Conservation (phyloP, 2,888 invertebrate genomes). For the Anorthoa munda region DNA sequence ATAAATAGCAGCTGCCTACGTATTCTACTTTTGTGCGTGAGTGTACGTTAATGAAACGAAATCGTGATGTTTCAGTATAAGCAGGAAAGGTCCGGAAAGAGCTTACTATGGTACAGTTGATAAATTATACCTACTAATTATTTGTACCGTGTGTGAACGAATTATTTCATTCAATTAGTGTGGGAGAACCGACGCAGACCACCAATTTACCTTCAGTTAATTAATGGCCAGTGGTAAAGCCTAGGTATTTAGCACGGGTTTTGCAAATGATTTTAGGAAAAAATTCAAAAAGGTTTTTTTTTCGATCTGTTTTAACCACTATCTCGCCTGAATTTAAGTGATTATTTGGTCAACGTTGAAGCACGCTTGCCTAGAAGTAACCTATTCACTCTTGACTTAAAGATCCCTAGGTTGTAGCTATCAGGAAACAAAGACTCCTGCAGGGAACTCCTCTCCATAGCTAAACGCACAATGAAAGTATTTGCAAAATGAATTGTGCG, state of each 20-base stretch:
- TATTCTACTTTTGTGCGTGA: constrained; percentile 6
- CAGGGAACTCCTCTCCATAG: no score
- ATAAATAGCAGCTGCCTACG: constrained; percentile 27
- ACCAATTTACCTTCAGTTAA: not conserved
- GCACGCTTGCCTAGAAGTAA: no score
- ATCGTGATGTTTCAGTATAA: constrained; percentile 11
- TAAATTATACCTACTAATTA: constrained; percentile 12
- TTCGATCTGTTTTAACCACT: no score
- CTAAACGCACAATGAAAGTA: no score
- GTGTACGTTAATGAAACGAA: constrained; percentile 2
- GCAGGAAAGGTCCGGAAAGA: constrained; percentile 8
- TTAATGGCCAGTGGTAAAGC: not conserved
- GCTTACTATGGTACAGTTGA: constrained; percentile 13
- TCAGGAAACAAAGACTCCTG: no score
- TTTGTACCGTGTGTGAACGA: not conserved
- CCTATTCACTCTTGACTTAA: no score
- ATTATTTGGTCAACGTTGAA: no score
- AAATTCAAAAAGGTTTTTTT: no score
- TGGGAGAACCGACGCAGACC: not conserved
- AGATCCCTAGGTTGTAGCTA: no score
- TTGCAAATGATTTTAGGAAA: not conserved
- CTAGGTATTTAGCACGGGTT: not conserved
- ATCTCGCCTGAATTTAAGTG: no score
- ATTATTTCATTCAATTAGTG: constrained; percentile 1
- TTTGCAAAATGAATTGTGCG: no score